Conservation (phyloP, 2,113 vertebrate genomes). For the Protobothrops flavoviridis region DNA sequence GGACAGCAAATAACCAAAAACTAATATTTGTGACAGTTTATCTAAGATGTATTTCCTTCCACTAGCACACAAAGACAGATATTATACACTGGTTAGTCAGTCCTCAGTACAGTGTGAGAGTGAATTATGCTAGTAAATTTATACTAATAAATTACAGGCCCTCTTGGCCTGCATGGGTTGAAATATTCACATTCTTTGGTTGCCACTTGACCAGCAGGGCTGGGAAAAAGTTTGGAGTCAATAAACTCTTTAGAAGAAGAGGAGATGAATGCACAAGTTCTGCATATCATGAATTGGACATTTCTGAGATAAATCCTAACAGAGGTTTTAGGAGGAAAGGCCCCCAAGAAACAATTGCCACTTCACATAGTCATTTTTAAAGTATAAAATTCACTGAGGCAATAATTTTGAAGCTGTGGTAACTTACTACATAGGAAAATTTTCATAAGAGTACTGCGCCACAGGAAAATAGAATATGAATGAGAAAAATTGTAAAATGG, state of each 20-base stretch:
- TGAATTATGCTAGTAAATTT: not conserved
- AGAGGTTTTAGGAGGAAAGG: not conserved
- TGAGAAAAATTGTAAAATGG: not conserved
- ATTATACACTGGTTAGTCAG: not conserved
- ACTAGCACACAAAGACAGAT: not conserved
- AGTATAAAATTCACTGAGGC: not conserved
- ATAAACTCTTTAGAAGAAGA: not conserved
- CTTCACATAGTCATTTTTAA: not conserved
- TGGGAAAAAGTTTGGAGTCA: no score
- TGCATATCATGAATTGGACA: not conserved
- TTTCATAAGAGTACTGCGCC: not conserved
- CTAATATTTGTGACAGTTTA: not conserved
- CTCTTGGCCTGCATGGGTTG: not conserved
- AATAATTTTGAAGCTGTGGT: not conserved
- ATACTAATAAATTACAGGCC: not conserved
- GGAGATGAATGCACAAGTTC: no score
- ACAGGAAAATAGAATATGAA: not conserved
- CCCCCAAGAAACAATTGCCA: not conserved
- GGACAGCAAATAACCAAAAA: not conserved
- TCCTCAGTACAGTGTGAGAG: not conserved
- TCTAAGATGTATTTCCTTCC: not conserved
- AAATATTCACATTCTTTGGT: no score
- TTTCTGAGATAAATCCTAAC: not conserved
- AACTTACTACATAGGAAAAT: not conserved
- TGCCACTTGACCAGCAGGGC: no score